Conservation (phyloP, 2,888 invertebrate species). For the Ditula angustiorana region DNA sequence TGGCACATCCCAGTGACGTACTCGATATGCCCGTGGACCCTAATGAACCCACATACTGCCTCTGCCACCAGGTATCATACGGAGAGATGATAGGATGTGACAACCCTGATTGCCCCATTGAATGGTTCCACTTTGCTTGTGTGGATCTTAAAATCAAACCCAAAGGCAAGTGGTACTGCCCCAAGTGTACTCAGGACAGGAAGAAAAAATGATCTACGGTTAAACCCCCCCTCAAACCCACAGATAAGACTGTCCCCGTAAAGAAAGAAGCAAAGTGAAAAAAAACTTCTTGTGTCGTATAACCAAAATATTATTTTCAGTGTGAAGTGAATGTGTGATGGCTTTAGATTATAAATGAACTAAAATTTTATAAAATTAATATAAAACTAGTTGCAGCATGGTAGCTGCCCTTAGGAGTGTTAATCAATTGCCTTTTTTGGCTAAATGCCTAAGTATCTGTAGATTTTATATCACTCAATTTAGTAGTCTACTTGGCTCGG, state of each 20-base stretch:
- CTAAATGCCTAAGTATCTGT: background rate
- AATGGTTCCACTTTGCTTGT: constrained; percentile 99
- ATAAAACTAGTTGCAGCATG: constrained; percentile 15
- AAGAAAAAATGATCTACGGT: constrained; percentile 89
- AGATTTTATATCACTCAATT: constrained; percentile 6
- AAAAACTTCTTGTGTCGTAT: constrained; percentile 50
- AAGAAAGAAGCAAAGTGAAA: constrained; percentile 73
- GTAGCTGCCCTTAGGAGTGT: constrained; percentile 16
- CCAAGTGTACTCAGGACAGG: constrained; percentile 93
- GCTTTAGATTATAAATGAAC: constrained; percentile 4
- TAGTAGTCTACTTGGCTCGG: background rate
- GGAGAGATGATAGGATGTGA: constrained; percentile 99
- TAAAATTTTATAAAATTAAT: constrained; percentile 17
- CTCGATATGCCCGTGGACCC: constrained; percentile 97
- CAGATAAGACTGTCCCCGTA: constrained; percentile 74
- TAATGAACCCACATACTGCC: constrained; percentile 99
- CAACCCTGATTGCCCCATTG: constrained; percentile 94
- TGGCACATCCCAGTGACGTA: constrained; percentile 95
- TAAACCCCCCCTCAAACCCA: constrained; percentile 64
- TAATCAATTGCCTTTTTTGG: constrained; percentile 12
- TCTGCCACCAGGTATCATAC: constrained; percentile 98
- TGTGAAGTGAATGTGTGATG: constrained; percentile 16
- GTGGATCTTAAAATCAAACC: constrained; percentile 96
- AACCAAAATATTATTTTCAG: constrained; percentile 24
- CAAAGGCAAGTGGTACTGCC: constrained; percentile 98